Base-by-base conservation (phyloP, 2,113 vertebrate species). In the Chrysemys picta region DNA sequence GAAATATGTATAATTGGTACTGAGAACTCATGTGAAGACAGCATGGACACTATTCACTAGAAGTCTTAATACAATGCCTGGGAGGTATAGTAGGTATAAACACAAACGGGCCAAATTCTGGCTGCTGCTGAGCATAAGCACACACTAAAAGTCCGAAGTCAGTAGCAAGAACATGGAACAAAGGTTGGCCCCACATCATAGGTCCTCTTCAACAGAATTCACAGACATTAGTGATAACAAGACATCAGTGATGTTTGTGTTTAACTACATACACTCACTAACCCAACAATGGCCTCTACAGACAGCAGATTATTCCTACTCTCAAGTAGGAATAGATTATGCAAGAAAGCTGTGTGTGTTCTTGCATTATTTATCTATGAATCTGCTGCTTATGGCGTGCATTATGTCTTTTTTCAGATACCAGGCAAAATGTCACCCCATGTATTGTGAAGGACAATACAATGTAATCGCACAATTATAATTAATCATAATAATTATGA, bases 11-110 rank as follows among this genome's bases (percentile, higher is more conserved):
- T 69, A n/a, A 69, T 19, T 69, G 62, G 62, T 69, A 49, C 31
- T 1, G 6, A 14, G 0, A 49, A 49, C 76, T 47, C 76, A 47
- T 49, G 25, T 78, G 42, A 69, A 69, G 16, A 16, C 21, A 49
- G 10, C 29, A 49, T 29, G 42, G 7, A 29, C 42, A 29, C 42
- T 12, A 42, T 47, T 78, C 24, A 27, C 45, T 78, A 45, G 21
- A n/a, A 35, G 14, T 19, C 76, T 49, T 25, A 25, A 49, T 29
- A 29, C 14, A 29, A 11, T 49, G 76, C 1, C 76, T 29, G 25
- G n/a, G 4, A 29, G 4, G 13, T 47, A 29, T 2, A 29, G 49
- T 52, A 13, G 35, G 47, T 52, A 35, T 17, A 24, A n/a, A n/a
- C 19, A 22, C 49, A 50, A 21, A 52, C 19, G 24, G 10, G 79